Conservation (phyloP, 2,113 vertebrate genomes). For the Plestiodon gilberti region DNA sequence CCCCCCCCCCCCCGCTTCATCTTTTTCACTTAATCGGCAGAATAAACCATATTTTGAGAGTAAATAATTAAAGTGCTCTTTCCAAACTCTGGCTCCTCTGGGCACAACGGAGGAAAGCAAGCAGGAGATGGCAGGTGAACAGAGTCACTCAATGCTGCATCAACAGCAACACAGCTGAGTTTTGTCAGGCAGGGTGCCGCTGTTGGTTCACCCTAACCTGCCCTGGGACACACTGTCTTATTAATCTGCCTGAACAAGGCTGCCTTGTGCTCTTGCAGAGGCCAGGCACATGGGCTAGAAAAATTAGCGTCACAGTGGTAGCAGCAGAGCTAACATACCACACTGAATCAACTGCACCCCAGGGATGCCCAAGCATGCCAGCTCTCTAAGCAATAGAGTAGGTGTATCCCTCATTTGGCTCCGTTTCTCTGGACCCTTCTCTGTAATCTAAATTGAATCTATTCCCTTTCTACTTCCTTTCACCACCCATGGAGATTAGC, state of each 20-base stretch:
- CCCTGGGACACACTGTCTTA: slow-evolving; percentile 33
- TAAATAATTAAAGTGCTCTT: slow-evolving; percentile 52
- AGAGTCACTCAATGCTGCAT: slow-evolving; percentile 29
- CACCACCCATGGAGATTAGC: neutral
- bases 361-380: neutral
- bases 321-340: neutral
- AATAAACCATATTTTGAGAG: slow-evolving; percentile 48
- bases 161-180: slow-evolving; percentile 59
- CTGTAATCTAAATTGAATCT: neutral
- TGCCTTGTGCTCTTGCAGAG: slow-evolving; percentile 48
- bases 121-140: slow-evolving; percentile 57
- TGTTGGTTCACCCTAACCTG: slow-evolving; percentile 44
- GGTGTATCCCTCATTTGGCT: neutral
- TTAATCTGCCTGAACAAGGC: slow-evolving; percentile 56
- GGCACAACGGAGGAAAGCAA: neutral
- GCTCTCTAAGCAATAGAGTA: neutral
- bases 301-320: slow-evolving; percentile 35
- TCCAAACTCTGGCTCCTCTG: slow-evolving; percentile 25
- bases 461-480: neutral
- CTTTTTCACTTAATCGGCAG: slow-evolving; percentile 61
- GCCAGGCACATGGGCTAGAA: slow-evolving; percentile 24
- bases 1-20: slow-evolving; percentile 42
- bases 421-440: neutral
- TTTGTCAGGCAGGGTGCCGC: slow-evolving; percentile 44
- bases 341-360: slow-evolving; percentile 27